Evolutionary conservation across 2,113 vertebrate genomes (phyloP), one percentile per base, ranked within the genome.

Genomic region (Tyrannus savana): DNA sequence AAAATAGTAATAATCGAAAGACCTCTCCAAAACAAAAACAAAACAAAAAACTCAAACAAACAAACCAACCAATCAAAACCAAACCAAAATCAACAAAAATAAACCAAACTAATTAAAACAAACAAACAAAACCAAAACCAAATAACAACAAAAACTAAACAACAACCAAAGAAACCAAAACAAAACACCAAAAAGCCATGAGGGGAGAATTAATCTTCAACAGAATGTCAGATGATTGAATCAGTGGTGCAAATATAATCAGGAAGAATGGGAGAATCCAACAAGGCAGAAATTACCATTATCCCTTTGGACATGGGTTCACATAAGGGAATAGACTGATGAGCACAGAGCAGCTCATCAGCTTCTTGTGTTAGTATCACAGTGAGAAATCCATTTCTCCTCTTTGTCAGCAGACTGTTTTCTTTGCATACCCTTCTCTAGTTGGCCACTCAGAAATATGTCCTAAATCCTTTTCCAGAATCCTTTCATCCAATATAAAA

Each of bases 231-330:
- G 59, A 80, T 88, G 92, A 83, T 46, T 94, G 63, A 94, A 93
- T 94, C 94, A 92, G 63, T 84, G 79, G 55, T 71, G 83, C 88
- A 94, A 77, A 27, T 23, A 83, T 85, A 95, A 96, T 55, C 72
- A 55, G 68, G n/a, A 94, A 84, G 84, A 92, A 94, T 42, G 76
- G 59, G 68, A 81, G 55, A 95, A 86, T 92, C 67, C 83, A 90
- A 95, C 90, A 95, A 59, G 72, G 76, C 90, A 94, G 96, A 95
- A 96, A 90, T 92, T 86, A 74, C 56, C 68, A n/a, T 88, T 88
- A 92, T 88, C 73, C 55, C 59, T 93, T 86, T 0, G 42, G 85
- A 95, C 86, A 67, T 18, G 72, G 63, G 76, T 90, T 90, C 94
- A 93, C 55, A 35, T 80, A 53, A 92, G 79, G 88, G 68, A 90